Evolutionary conservation across 2,113 vertebrate species (phyloP).

Genomic region (Pomatostomus ruficeps): DNA sequence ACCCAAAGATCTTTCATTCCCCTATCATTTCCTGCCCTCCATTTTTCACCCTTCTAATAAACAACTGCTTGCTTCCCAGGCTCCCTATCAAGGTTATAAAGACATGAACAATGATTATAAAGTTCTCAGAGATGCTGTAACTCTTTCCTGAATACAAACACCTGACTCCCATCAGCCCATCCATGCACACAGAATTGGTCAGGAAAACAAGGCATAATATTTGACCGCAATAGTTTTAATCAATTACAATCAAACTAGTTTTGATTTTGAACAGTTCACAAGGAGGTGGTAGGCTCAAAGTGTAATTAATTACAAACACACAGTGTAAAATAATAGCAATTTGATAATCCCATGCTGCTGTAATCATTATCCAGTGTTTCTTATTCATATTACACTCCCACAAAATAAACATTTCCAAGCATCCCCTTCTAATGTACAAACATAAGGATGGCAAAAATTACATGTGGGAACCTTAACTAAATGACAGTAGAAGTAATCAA

Average conservation of each 20-base stretch:
- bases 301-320: background rate
- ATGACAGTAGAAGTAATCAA: conserved; percentile 12
- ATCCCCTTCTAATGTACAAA: background rate
- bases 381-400: background rate
- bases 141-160: background rate
- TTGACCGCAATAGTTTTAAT: background rate
- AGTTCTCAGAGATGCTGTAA: background rate
- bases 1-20: background rate
- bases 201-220: background rate
- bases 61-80: background rate
- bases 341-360: background rate
- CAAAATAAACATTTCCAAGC: background rate
- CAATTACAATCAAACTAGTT: background rate
- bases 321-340: background rate
- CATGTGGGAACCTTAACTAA: background rate
- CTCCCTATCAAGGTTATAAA: background rate
- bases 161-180: background rate
- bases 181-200: fast-evolving
- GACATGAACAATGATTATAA: background rate
- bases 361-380: background rate
- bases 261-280: background rate
- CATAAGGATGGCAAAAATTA: conserved; percentile 12
- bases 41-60: background rate
- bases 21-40: background rate
- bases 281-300: background rate